A percentile compares a stretch with the other conserved stretches of the same genome.
These are phyloP conservation scores for Scaptomyza caliginosa DNA, from an alignment of 2,888 invertebrate species.

Conservation along the genomic window DNA sequence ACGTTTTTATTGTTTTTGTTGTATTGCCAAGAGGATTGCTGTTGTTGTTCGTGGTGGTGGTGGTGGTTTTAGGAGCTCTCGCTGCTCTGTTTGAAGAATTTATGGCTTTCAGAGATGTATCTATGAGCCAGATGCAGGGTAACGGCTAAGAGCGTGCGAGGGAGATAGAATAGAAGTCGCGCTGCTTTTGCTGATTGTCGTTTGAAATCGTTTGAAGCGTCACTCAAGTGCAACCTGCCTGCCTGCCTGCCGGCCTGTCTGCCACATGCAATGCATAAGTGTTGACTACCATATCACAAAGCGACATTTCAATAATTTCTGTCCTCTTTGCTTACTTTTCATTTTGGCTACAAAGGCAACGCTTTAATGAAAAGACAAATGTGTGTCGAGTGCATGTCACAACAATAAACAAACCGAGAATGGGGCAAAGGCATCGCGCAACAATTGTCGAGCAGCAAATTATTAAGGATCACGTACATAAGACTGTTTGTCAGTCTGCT, in stretches of 20 bases:
- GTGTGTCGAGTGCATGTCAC: constrained; percentile 67
- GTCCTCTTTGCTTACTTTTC: constrained; percentile 3
- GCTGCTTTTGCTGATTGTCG: constrained; percentile 3
- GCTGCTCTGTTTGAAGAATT: constrained; percentile 79
- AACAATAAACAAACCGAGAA: constrained; percentile 17
- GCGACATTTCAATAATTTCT: constrained; percentile 46
- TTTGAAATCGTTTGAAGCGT: constrained; percentile 15
- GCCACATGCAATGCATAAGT: constrained; percentile 43
- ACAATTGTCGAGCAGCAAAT: not conserved
- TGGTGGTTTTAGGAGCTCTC: constrained; percentile 63
- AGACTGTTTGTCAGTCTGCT: no score
- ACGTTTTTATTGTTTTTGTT: constrained; percentile 77
- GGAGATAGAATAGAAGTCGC: not conserved
- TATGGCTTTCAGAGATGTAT: constrained; percentile 79
- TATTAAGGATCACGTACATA: not conserved
- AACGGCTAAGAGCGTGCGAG: not conserved
- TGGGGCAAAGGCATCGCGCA: not conserved
- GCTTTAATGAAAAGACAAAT: constrained; percentile 38
- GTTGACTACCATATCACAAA: constrained; percentile 51
- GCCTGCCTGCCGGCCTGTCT: constrained; percentile 50
- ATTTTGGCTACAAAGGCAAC: constrained; percentile 29
- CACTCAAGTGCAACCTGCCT: constrained; percentile 51
- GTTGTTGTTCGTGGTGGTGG: not conserved
- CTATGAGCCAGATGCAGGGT: constrained; percentile 51
- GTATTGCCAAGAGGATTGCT: constrained; percentile 66